A percentile compares a stretch with the other conserved stretches of the same genome.
Conservation (phyloP, 2,113 vertebrate species). For the Mormyrus iriodes region DNA sequence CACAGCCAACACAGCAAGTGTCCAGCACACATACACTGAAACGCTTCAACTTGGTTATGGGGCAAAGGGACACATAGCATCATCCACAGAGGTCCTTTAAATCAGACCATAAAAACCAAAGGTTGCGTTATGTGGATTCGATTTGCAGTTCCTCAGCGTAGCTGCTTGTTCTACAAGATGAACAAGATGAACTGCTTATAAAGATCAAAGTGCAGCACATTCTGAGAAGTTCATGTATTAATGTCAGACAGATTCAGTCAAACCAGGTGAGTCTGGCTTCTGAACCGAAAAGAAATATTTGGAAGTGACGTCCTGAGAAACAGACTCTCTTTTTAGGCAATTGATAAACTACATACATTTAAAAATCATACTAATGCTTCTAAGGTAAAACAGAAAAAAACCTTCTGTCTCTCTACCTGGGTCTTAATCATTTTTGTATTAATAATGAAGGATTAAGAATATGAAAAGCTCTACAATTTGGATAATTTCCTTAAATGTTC, state of each 20-base stretch:
- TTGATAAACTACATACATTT: neutral
- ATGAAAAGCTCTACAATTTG: neutral
- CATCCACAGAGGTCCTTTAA: neutral
- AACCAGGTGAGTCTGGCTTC: constrained; percentile 3
- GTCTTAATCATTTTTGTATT: neutral
- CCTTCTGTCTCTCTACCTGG: neutral
- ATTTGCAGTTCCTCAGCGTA: neutral
- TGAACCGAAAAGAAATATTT: neutral
- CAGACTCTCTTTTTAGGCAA: neutral
- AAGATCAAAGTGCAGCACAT: neutral
- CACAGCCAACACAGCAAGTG: neutral
- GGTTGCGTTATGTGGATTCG: neutral
- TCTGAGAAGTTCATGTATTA: constrained; percentile 3
- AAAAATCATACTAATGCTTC: neutral
- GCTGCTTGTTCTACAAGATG: neutral
- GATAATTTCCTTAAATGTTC: neutral
- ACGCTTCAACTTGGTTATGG: neutral
- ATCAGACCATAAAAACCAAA: neutral
- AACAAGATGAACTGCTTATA: neutral
- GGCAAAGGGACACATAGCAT: neutral
- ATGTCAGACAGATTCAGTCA: constrained; percentile 7
- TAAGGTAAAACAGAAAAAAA: neutral
- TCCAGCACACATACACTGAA: neutral
- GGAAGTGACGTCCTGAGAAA: neutral
- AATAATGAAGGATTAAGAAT: neutral